Percentiles rank a stretch among this genome's conserved stretches.
These are phyloP conservation scores for Drosophila serrata DNA, from an alignment of 1,140 invertebrate genomes.

Conservation along the genomic window DNA sequence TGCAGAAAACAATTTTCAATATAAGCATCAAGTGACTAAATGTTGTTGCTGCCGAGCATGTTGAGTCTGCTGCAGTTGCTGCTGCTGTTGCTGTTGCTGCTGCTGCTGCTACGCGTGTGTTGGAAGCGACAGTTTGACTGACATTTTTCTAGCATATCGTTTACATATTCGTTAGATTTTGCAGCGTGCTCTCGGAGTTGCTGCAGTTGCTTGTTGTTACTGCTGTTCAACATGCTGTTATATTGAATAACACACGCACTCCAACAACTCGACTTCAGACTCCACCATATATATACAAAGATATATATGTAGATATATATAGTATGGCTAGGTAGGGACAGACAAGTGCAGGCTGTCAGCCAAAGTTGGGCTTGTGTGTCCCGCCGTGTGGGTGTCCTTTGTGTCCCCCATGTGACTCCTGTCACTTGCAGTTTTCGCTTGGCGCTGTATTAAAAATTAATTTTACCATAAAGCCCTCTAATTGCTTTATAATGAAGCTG, in stretches of 20 bases:
- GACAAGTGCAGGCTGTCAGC: constrained; percentile 49
- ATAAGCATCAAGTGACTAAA: constrained; percentile 84
- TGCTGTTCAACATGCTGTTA: constrained; percentile 79
- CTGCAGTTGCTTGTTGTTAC: constrained; percentile 65
- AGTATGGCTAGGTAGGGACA: constrained; percentile 16
- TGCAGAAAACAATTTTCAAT: constrained; percentile 83
- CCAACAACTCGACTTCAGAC: constrained; percentile 27
- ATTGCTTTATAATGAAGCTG: constrained; percentile 84
- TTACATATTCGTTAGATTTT: constrained; percentile 83
- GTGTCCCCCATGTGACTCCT: constrained; percentile 64
- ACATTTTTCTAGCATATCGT: constrained; percentile 85
- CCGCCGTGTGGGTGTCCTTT: constrained; percentile 46
- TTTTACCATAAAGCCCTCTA: constrained; percentile 60
- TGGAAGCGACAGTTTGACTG: constrained; percentile 85
- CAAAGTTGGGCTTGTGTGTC: constrained; percentile 24
- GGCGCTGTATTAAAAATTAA: constrained; percentile 75
- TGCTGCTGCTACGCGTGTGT: constrained; percentile 74
- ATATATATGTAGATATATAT: constrained; percentile 1
- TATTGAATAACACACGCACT: constrained; percentile 78
- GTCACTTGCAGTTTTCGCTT: constrained; percentile 74
- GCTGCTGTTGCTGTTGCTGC: constrained; percentile 24
- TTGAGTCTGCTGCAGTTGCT: constrained; percentile 36
- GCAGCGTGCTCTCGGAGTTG: constrained; percentile 52
- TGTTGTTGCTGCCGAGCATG: constrained; percentile 50
- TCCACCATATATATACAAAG: background rate